phyloP scores from a whole-genome alignment of 2,888 invertebrate species.

The Eurytoma californica region DNA sequence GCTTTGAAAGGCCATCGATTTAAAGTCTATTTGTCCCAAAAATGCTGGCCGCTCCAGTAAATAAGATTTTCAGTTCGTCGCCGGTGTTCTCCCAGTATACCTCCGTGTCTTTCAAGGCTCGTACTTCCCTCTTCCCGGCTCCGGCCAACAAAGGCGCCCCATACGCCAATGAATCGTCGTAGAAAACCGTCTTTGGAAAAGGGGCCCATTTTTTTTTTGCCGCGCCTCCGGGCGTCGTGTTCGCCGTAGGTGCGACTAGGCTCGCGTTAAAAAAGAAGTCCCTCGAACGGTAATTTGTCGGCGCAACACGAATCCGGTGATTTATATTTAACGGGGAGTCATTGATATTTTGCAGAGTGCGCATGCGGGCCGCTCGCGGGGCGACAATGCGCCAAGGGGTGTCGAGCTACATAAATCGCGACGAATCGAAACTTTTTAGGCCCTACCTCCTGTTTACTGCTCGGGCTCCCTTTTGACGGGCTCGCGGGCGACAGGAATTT shows the following conservation, averaged over 20 bases:
- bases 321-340: conserved; percentile 39
- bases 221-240: neutral
- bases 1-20: no score
- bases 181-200: conserved; percentile 21
- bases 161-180: conserved; percentile 27
- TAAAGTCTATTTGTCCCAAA: no score
- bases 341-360: conserved; percentile 30
- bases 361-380: neutral
- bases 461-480: neutral
- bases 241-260: neutral
- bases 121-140: neutral
- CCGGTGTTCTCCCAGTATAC: no score
- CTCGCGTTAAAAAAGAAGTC: conserved; percentile 17
- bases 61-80: no score
- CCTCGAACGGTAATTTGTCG: conserved; percentile 51
- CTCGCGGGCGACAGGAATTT: conserved; percentile 9
- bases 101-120: conserved; percentile 1
- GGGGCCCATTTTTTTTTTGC: conserved; percentile 10
- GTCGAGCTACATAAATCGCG: conserved; percentile 43
- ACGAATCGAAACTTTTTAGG: conserved; percentile 27
- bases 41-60: no score
- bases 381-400: conserved; percentile 25
- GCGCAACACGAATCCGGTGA: conserved; percentile 44
- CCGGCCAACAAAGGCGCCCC: conserved; percentile 24
- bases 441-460: neutral